A percentile compares a stretch with the other conserved stretches of the same genome.
These are phyloP conservation scores for Microcebus lehilahytsara DNA, from an alignment of 2,113 vertebrate species.

Conservation along the genomic window DNA sequence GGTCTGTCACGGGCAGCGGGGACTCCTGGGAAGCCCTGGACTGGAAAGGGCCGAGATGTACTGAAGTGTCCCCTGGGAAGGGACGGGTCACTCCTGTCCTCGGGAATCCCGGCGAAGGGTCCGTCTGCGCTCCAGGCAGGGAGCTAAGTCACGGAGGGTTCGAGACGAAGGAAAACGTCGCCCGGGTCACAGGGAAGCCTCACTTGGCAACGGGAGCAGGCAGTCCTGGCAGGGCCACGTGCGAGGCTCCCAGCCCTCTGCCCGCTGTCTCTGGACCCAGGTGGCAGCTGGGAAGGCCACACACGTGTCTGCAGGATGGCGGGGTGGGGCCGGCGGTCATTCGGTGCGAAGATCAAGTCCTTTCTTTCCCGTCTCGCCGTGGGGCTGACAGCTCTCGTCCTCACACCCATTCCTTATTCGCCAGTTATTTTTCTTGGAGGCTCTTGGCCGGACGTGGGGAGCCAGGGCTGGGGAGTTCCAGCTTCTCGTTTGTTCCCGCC, in stretches of 20 bases:
- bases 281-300: not conserved
- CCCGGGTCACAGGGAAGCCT: not conserved
- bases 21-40: not conserved
- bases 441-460: not conserved
- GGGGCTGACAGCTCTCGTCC: not conserved
- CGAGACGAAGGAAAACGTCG: not conserved
- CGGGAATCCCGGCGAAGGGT: not conserved
- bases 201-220: not conserved
- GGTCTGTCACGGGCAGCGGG: not conserved
- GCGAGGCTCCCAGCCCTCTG: not conserved
- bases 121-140: not conserved
- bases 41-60: not conserved
- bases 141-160: not conserved
- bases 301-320: accelerated
- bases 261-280: not conserved
- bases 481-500: not conserved
- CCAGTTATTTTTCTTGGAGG: not conserved
- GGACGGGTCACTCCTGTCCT: not conserved
- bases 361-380: not conserved
- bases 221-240: accelerated
- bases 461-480: not conserved
- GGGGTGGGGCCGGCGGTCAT: too few relatives aligned
- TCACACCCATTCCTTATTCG: not conserved
- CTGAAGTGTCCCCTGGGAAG: not conserved
- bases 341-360: not conserved